These are phyloP conservation scores for Trichogramma evanescens DNA, from an alignment of 2,888 invertebrate genomes.

Conservation along the genomic window DNA sequence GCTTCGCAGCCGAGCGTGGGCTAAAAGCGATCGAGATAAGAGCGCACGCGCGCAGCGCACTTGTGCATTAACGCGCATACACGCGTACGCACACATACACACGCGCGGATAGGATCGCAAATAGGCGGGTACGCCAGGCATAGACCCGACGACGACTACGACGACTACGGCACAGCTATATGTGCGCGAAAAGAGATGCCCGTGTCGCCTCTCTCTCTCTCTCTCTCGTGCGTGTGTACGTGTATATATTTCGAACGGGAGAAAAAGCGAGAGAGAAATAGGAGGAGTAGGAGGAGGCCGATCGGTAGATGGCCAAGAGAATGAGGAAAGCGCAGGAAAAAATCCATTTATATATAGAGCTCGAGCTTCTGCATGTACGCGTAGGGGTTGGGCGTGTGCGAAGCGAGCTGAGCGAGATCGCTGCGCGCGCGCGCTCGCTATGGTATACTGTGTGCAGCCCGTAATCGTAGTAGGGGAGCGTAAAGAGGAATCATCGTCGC, in stretches of 20 bases:
- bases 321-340: neutral
- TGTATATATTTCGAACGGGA: neutral
- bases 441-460: no score
- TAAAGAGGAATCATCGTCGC: no score
- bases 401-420: no score
- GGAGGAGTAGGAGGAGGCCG: conserved; percentile 7
- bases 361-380: no score
- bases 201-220: neutral
- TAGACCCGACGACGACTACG: no score
- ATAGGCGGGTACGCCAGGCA: conserved; percentile 15
- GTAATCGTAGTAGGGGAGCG: no score
- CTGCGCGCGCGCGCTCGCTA: no score
- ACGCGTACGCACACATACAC: no score
- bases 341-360: no score
- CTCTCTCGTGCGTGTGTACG: neutral
- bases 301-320: conserved; percentile 11
- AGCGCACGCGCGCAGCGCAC: conserved; percentile 10
- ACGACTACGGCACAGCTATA: conserved; percentile 6
- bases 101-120: conserved; percentile 19
- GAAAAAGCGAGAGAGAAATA: neutral
- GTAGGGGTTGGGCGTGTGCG: no score
- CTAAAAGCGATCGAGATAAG: conserved; percentile 18
- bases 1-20: neutral
- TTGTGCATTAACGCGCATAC: conserved; percentile 15
- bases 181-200: no score